Evolutionary conservation across 2,797 vertebrate genomes (phyloP), one percentile per base, ranked within the genome.

Genomic region (Potorous gilbertii): DNA sequence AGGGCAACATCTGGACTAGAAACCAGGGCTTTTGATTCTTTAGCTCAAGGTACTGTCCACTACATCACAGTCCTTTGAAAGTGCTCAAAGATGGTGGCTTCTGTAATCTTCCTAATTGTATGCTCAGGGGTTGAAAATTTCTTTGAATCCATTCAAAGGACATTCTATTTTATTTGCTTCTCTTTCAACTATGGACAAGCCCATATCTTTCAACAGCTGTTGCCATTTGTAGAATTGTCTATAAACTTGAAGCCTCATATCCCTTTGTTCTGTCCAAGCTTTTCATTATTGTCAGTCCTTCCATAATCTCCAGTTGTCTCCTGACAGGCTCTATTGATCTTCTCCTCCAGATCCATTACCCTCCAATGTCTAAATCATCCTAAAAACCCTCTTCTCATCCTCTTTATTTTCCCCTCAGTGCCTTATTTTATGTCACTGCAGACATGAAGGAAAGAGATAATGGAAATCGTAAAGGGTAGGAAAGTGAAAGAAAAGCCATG

Each of bases 261-360:
- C 91, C 87, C 66, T 94, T 74, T 94, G 95, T 81, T 81, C n/a
- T 46, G n/a, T 81, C n/a, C 66, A 81, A 81, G 66, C 6, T 81
- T 81, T 81, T 81, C n/a, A 81, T 46, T 81, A n/a, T 12, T 81
- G 66, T 81, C 66, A 40, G 24, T 81, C 16, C n/a, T 18, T 81
- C 52, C n/a, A 31, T 34, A 90, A 16, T 46, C 40, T 81, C 16
- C 10, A n/a, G 91, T 57, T 56, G 46, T 56, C 46, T 56, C 29
- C 74, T 55, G 54, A n/a, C 5, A 92, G 91, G 6, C 54, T 31
- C 46, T 56, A 81, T 81, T 24, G 66, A 81, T 81, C 66, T 74
- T 40, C 66, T 81, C 8, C n/a, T 81, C n/a, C n/a, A 81, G n/a
- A 81, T 81, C 8, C 66, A 40, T 81, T 81, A 46, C 66, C 16